Conservation (phyloP, 1,140 invertebrate genomes). For the Vanessa atalanta region DNA sequence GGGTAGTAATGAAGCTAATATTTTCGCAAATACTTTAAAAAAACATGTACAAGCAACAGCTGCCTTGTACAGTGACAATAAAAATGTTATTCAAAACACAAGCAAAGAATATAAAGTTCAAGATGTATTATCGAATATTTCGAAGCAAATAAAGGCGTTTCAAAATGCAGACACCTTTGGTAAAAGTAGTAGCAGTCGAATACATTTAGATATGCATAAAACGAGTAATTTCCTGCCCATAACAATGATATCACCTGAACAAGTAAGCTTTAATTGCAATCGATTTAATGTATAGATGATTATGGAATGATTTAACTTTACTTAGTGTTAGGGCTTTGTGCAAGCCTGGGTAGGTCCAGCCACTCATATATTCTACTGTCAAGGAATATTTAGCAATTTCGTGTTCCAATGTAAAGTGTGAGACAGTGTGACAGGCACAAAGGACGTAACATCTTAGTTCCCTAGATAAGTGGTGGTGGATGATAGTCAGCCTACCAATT, state of each 20-base stretch:
- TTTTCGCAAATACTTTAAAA: slow-evolving; percentile 16
- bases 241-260: slow-evolving; percentile 37
- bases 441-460: no score
- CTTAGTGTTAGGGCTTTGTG: neutral
- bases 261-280: slow-evolving; percentile 24
- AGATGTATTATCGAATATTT: slow-evolving; percentile 49
- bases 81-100: neutral
- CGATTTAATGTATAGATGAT: neutral
- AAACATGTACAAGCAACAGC: slow-evolving; percentile 13
- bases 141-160: slow-evolving; percentile 51
- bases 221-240: slow-evolving; percentile 45
- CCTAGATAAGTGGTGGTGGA: no score
- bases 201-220: slow-evolving; percentile 26
- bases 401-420: no score
- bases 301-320: neutral
- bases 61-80: slow-evolving; percentile 13
- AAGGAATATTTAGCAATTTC: no score
- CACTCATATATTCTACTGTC: no score
- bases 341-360: no score
- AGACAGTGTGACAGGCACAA: no score
- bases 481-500: no score
- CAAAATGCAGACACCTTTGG: slow-evolving; percentile 50
- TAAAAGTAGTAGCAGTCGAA: slow-evolving; percentile 19
- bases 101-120: slow-evolving; percentile 16
- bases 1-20: slow-evolving; percentile 11